Evolutionary conservation across 2,888 invertebrate species (phyloP), one percentile per base, ranked within the genome.

Genomic region (Agrochola litura): DNA sequence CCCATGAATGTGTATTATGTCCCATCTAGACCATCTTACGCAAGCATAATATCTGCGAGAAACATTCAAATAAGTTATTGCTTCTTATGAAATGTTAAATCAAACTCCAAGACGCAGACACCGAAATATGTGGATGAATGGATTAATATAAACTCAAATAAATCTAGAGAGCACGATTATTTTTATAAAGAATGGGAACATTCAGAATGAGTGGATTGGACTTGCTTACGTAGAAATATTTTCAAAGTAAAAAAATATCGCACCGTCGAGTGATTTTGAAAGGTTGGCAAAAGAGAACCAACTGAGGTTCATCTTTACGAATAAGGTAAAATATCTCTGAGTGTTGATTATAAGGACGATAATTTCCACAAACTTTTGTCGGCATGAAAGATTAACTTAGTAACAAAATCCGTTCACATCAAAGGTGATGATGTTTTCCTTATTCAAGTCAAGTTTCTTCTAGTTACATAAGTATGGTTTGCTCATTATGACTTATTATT

Each of bases 1-100:
- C 83, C 85, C 86, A 88, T 86, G 87, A 90, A 88, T 86, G 86
- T 81, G 74, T 88, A 87, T 85, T 80, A 81, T 83, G 67, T 68
- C 68, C 76, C 75, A 77, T 83, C 84, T 74, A 83, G 84, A 73
- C 78, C 61, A 78, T 81, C 81, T 76, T 79, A 63, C 81, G 74
- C 76, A 88, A 86, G 73, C 74, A 68, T 82, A 85, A 82, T 79
- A 74, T 79, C 77, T 71, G 52, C 64, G 79, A 80, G 76, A 76
- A 76, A 77, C 82, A 85, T 79, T 85, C 79, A 79, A 84, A 87
- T 82, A 82, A 80, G 60, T 80, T 85, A 86, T 70, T 65, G 72
- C 72, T 75, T 68, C 72, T 70, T 76, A 76, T 78, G 74, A 86
- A 77, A 83, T 77, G 69, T 76, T 85, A 85, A 82, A 82, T 77